Base-by-base conservation (phyloP, 2,888 invertebrate species). In the Panzeria rudis region DNA sequence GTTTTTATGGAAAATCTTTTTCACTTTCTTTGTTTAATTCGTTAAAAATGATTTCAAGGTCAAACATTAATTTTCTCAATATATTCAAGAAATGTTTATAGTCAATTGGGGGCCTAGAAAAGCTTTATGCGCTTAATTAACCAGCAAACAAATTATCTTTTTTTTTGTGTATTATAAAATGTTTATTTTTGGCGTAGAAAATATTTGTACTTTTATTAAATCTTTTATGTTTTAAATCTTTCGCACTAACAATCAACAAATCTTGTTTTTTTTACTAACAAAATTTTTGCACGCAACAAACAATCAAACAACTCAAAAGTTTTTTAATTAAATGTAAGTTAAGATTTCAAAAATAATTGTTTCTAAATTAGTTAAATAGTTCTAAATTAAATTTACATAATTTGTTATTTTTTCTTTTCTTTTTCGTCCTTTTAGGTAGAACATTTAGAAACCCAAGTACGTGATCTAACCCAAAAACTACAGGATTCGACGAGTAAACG, bases 391-490 rank as follows among this genome's bases (percentile, higher is more conserved):
- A 61, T 76, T 86, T 9, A 20, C 52, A n/a, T 54, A n/a, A 15
- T 25, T 20, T 50, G 3, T 29, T 50, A 35, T 41, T 2, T 32
- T 8, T 17, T 32, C 38, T 59, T 59, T 13, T 54, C 35, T 13
- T 8, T 23, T 29, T 47, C 32, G 3, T 5, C 0, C 2, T 85
- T 85, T 54, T 83, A 97, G 97, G 95, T 97, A 71, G 97, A 97
- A 90, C 95, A 95, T 73, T 92, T 97, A 86, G 97, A 97, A 92
- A 93, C 94, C 2, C 96, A 97, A 92, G 93, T 96, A 62, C 94
- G 95, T 38, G 96, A 96, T 83, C 94, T 95, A 92, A 94, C 94
- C 62, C 93, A 94, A 86, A 93, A 94, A 69, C 94, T 96, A 85
- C 90, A 93, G 1, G 95, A 95, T 9, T 92, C 95, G 1, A 95